phyloP scores from a whole-genome alignment of 2,113 vertebrate species.

The Rhombomys opimus region DNA sequence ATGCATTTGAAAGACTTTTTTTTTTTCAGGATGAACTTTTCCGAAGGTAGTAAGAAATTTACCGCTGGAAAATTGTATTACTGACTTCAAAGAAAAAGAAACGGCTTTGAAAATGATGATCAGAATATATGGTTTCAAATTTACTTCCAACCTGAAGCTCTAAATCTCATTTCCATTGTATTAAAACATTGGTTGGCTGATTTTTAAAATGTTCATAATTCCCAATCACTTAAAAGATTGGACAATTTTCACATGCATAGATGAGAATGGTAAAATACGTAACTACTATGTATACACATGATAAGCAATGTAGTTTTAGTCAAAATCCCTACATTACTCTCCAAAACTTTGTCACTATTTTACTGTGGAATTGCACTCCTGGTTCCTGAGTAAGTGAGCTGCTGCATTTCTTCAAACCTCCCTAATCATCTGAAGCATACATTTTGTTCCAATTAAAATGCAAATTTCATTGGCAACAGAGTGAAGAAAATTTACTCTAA shows the following conservation, averaged over 20 bases:
- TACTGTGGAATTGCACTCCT: not conserved
- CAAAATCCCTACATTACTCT: not conserved
- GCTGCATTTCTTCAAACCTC: not conserved
- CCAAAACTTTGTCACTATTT: not conserved
- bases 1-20: not conserved
- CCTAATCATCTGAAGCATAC: conserved; percentile 43
- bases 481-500: conserved; percentile 57
- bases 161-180: not conserved
- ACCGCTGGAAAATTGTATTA: not conserved
- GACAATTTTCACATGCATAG: not conserved
- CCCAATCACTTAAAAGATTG: not conserved
- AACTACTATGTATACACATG: not conserved
- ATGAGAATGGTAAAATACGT: not conserved
- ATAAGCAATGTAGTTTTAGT: not conserved
- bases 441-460: conserved; percentile 70
- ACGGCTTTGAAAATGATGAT: not conserved
- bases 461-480: conserved; percentile 63
- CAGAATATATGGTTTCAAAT: not conserved
- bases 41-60: not conserved
- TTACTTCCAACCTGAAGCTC: not conserved
- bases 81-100: conserved; percentile 30
- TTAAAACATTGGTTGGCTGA: not conserved
- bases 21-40: not conserved
- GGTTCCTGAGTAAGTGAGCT: not conserved
- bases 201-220: not conserved